Base-by-base conservation (phyloP, 2,113 vertebrate genomes). In the Corythornis madagascariensis region DNA sequence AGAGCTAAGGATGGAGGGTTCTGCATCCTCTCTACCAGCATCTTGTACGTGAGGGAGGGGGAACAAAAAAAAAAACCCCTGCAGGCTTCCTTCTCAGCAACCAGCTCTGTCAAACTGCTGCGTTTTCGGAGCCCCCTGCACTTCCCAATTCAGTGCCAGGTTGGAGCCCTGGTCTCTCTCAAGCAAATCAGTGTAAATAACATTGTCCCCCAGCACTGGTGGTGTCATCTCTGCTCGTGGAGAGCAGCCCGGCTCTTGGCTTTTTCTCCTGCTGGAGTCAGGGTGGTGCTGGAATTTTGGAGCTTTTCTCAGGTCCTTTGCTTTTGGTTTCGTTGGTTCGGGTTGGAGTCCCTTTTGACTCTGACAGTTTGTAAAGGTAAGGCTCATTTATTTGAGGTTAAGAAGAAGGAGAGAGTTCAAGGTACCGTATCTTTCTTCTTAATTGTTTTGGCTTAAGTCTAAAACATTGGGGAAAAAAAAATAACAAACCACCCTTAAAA, bases 351-450 rank as follows among this genome's bases (percentile, higher is more conserved):
- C 10, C 16, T 96, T 92, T 92, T 93, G 83, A 81, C 52, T 90
- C 56, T 82, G 61, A 75, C 69, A 43, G 69, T 92, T 97, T 89
- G 96, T 48, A 92, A 86, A 92, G 76, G 60, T 86, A 60, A 93
- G 59, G 70, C 93, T 96, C 60, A 59, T 91, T 95, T 96, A 38
- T 83, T 87, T 85, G 76, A 95, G 64, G 25, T 92, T 95, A 95
- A 91, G 95, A 93, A 92, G 95, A 96, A 96, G 93, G 88, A 95
- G 71, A 88, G 92, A 91, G 95, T 94, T 67, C 96, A 96, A 95
- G 80, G 92, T 96, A 95, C 88, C 38, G 95, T 92, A 89, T 95
- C 76, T 95, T 96, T 96, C 95, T 90, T 96, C 96, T 96, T 92
- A 90, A 94, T 94, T 86, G 83, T 80, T 93, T 93, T 91, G 91